Conservation (phyloP, 2,797 vertebrate species). For the Sebastes minor region DNA sequence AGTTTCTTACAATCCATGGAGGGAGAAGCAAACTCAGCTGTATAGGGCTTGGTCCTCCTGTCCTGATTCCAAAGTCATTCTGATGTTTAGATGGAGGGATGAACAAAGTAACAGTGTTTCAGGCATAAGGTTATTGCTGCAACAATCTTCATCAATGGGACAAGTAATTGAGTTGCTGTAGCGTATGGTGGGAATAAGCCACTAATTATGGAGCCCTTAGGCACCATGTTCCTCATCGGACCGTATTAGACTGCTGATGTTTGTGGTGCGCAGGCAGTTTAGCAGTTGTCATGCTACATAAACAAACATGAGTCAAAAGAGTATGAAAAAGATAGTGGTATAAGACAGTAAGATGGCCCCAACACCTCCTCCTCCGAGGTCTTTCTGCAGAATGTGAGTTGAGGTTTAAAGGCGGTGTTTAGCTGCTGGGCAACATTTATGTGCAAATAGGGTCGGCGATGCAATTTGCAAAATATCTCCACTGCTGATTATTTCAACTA, state of each 20-base stretch:
- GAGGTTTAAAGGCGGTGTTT: slow-evolving; percentile 9
- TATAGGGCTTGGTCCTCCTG: neutral
- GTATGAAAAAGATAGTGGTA: neutral
- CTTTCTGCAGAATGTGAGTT: slow-evolving; percentile 11
- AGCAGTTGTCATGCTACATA: neutral
- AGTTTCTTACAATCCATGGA: neutral
- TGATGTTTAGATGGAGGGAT: neutral
- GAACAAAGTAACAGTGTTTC: neutral
- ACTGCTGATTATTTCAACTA: slow-evolving; percentile 49
- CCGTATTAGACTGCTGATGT: neutral
- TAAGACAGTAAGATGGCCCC: neutral
- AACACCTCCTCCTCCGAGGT: neutral
- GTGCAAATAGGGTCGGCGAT: slow-evolving; percentile 36
- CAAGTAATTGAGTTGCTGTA: neutral
- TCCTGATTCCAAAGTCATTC: neutral
- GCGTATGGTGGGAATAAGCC: slow-evolving; percentile 29
- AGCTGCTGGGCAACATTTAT: slow-evolving; percentile 29
- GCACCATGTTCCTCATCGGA: neutral
- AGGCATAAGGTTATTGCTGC: neutral
- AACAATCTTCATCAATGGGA: neutral
- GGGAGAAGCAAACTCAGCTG: neutral
- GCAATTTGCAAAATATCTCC: slow-evolving; percentile 43
- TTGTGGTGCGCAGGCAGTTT: neutral
- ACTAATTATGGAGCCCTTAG: neutral
- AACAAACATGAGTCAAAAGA: neutral